Evolutionary conservation across 2,888 invertebrate species (phyloP).

Genomic region (Scrobipalpa costella): DNA sequence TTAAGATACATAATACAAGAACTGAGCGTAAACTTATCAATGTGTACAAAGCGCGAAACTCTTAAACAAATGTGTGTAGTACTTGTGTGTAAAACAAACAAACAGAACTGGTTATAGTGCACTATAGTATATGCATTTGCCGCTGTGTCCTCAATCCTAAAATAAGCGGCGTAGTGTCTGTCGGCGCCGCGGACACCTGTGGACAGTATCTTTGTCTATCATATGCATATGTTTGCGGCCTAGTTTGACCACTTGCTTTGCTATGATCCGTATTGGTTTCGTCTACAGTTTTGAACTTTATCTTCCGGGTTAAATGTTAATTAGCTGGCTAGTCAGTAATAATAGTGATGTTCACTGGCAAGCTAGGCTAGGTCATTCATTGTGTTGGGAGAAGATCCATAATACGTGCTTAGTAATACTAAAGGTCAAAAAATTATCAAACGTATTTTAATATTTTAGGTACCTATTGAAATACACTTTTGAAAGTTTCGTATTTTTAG

Average conservation of each 20-base stretch:
- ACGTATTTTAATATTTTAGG: no score
- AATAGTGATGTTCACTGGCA: background rate
- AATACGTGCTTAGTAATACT: no score
- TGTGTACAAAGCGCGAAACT: background rate
- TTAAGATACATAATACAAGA: background rate
- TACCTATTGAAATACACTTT: no score
- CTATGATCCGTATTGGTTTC: background rate
- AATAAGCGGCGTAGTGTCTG: slow-evolving; percentile 18
- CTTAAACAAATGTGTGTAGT: background rate
- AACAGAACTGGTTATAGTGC: background rate
- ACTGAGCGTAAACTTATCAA: background rate
- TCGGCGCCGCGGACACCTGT: slow-evolving; percentile 14
- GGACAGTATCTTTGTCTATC: slow-evolving; percentile 15
- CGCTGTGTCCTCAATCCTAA: slow-evolving; percentile 13
- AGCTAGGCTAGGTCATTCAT: background rate
- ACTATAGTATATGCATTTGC: background rate
- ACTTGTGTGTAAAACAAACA: slow-evolving; percentile 5
- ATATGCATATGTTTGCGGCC: slow-evolving; percentile 9
- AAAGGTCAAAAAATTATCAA: no score
- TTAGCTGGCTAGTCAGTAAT: background rate
- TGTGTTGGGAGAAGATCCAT: background rate
- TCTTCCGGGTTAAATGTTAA: slow-evolving; percentile 10
- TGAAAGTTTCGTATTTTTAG: no score
- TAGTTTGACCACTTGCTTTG: slow-evolving; percentile 14
- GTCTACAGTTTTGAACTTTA: background rate